Conservation (phyloP, 2,888 invertebrate genomes). For the Teinopalpus imperialis region DNA sequence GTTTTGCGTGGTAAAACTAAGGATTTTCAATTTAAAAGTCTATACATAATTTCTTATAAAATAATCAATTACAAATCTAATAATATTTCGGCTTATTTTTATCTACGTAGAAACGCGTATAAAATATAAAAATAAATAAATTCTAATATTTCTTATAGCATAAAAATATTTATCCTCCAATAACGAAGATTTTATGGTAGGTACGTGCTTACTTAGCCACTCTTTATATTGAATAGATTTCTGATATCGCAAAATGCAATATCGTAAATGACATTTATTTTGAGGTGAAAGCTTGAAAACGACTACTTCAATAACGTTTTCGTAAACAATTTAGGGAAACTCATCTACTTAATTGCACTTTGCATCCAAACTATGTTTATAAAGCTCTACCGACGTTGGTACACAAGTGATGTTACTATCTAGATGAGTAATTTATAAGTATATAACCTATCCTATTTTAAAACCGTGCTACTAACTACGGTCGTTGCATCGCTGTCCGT, state of each 20-base stretch:
- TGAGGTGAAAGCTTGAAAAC: background rate
- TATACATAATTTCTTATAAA: too few relatives aligned
- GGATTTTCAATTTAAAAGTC: too few relatives aligned
- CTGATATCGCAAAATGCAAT: constrained; percentile 9
- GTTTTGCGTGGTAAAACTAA: too few relatives aligned
- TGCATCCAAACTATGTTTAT: constrained; percentile 14
- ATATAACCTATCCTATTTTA: too few relatives aligned
- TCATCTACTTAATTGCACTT: constrained; percentile 18
- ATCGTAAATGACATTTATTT: constrained; percentile 11
- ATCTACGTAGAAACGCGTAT: too few relatives aligned
- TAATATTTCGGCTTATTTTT: too few relatives aligned
- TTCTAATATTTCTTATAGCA: too few relatives aligned
- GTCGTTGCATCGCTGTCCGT: too few relatives aligned
- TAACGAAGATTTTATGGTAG: constrained; percentile 8
- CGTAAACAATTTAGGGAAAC: constrained; percentile 17
- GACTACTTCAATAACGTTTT: constrained; percentile 15
- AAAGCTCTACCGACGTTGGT: constrained; percentile 7
- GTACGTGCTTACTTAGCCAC: constrained; percentile 14
- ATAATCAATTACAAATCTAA: too few relatives aligned
- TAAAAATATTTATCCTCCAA: constrained; percentile 4
- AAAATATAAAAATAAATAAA: too few relatives aligned
- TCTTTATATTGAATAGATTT: constrained; percentile 10
- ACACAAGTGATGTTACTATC: background rate
- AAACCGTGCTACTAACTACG: too few relatives aligned
- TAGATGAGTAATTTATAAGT: too few relatives aligned